Percentiles rank a stretch among this genome's conserved stretches.
These are phyloP conservation scores for Diadromus collaris DNA, from an alignment of 2,888 invertebrate species.

Conservation along the genomic window DNA sequence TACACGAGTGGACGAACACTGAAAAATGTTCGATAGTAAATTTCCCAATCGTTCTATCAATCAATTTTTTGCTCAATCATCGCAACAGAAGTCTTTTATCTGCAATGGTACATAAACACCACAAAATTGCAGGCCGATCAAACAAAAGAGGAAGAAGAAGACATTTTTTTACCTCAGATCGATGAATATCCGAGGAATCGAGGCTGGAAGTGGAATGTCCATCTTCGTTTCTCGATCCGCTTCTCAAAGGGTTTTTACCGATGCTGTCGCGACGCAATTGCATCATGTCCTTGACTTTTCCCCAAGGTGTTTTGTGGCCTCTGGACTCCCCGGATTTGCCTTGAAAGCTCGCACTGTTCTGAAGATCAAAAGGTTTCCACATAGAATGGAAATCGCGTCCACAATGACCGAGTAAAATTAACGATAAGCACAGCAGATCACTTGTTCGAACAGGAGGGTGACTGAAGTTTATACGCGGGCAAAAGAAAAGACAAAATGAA, in stretches of 20 bases:
- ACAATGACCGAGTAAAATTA: neutral
- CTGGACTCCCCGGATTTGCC: slow-evolving; percentile 78
- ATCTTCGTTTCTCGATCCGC: slow-evolving; percentile 75
- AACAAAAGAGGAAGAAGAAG: neutral
- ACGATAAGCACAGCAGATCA: neutral
- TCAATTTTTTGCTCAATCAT: neutral
- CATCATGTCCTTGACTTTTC: slow-evolving; percentile 89
- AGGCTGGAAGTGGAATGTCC: slow-evolving; percentile 69
- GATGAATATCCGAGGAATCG: slow-evolving; percentile 67
- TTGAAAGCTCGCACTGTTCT: slow-evolving; percentile 44
- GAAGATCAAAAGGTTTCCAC: slow-evolving; percentile 11
- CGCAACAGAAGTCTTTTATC: neutral
- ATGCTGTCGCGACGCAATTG: slow-evolving; percentile 86
- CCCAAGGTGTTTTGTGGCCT: slow-evolving; percentile 87
- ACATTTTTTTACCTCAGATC: slow-evolving; percentile 52
- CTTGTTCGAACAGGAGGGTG: neutral
- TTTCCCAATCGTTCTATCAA: neutral
- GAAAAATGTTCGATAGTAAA: neutral
- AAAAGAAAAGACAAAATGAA: neutral
- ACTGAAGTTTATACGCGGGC: slow-evolving; percentile 1
- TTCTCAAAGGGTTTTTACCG: slow-evolving; percentile 82
- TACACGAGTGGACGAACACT: too few species aligned
- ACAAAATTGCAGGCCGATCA: neutral
- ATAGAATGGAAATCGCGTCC: neutral
- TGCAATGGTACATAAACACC: neutral